Conservation (phyloP, 2,888 invertebrate genomes). For the Ellobium chinense region DNA sequence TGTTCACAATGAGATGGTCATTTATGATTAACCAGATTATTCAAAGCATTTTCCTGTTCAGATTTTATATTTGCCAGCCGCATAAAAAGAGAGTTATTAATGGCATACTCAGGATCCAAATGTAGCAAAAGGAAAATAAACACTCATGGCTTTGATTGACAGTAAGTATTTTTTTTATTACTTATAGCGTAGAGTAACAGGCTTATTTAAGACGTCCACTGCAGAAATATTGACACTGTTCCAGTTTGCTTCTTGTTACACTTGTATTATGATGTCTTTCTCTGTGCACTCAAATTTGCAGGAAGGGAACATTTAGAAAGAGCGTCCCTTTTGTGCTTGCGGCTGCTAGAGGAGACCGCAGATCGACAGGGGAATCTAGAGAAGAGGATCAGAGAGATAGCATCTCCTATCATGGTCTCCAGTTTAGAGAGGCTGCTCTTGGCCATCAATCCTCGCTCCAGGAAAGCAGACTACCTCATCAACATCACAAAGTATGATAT, state of each 20-base stretch:
- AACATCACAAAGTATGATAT: conserved; percentile 85
- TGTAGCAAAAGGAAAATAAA: too few relatives aligned
- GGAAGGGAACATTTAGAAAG: conserved; percentile 84
- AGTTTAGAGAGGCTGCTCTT: conserved; percentile 90
- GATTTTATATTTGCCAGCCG: too few relatives aligned
- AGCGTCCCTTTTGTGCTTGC: conserved; percentile 86
- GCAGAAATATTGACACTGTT: background rate
- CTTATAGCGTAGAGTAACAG: too few relatives aligned
- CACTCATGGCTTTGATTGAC: too few relatives aligned
- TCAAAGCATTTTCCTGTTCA: too few relatives aligned
- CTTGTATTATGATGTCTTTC: background rate
- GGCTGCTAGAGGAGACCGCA: conserved; percentile 87
- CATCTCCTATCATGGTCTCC: conserved; percentile 83
- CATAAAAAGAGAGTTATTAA: too few relatives aligned
- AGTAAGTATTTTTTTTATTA: too few relatives aligned
- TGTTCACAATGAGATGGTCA: too few relatives aligned
- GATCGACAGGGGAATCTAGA: conserved; percentile 87
- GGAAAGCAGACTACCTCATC: conserved; percentile 88
- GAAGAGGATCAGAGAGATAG: conserved; percentile 81
- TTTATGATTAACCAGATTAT: too few relatives aligned
- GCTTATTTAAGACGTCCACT: too few relatives aligned
- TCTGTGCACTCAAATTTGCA: too few relatives aligned
- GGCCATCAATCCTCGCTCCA: conserved; percentile 87
- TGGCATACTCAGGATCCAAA: too few relatives aligned
- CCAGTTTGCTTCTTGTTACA: background rate